Percentiles rank a stretch among this genome's conserved stretches.
Evolutionary conservation across 2,113 vertebrate species (phyloP).

Genomic region (Dasyornis broadbenti): DNA sequence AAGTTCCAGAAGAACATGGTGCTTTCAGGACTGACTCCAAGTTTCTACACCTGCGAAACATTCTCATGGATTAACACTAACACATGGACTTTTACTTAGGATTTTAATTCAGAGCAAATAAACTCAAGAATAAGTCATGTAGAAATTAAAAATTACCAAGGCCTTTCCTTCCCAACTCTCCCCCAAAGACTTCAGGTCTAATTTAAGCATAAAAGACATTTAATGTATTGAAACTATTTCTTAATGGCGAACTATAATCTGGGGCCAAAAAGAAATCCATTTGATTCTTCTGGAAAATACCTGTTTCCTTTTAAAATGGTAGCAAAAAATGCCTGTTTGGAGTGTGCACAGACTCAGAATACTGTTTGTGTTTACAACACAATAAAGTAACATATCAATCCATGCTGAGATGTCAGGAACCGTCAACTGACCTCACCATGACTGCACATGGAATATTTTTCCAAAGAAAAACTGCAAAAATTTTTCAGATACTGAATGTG

Average conservation of each 20-base stretch:
- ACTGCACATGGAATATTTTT: neutral
- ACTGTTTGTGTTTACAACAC: neutral
- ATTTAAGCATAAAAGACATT: neutral
- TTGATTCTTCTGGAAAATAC: neutral
- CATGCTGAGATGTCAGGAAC: neutral
- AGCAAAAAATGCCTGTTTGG: neutral
- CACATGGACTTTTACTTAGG: neutral
- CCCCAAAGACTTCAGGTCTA: neutral
- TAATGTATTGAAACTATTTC: neutral
- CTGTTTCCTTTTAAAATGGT: neutral
- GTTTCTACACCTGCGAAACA: slow-evolving; percentile 19
- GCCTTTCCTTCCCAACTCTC: neutral
- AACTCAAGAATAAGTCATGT: neutral
- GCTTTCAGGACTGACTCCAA: slow-evolving; percentile 19
- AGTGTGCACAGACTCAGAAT: neutral
- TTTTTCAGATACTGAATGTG: neutral
- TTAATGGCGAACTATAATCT: neutral
- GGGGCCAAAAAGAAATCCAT: neutral
- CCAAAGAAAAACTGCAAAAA: neutral
- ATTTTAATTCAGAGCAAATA: neutral
- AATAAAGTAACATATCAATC: neutral
- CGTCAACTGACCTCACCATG: neutral
- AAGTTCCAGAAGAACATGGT: neutral
- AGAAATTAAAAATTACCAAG: neutral
- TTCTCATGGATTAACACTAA: neutral